phyloP scores from a whole-genome alignment of 2,888 invertebrate species.

The Cynaeus angustus region DNA sequence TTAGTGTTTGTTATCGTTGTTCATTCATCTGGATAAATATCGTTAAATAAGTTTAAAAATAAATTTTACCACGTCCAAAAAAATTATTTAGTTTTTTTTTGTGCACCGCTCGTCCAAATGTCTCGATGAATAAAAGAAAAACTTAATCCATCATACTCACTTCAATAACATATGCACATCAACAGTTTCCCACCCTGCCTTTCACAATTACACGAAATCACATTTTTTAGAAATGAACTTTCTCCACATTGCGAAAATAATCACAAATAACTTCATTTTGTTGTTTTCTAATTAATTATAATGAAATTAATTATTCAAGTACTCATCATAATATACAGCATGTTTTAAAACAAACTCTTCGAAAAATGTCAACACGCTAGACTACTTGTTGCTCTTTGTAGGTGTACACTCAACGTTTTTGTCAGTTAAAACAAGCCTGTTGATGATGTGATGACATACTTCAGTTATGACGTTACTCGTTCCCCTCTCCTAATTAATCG shows the following conservation, averaged over 20 bases:
- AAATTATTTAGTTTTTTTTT: too few relatives aligned
- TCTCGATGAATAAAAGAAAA: too few relatives aligned
- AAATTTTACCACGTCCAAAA: too few relatives aligned
- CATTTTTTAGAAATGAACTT: conserved; percentile 52
- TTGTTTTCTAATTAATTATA: too few relatives aligned
- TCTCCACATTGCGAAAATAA: conserved; percentile 52
- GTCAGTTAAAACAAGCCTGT: not conserved
- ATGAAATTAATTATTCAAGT: not conserved
- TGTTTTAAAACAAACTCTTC: not conserved
- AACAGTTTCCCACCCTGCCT: conserved; percentile 4
- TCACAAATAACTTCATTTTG: not conserved
- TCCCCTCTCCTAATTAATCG: conserved; percentile 3
- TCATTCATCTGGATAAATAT: too few relatives aligned
- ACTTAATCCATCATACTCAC: too few relatives aligned
- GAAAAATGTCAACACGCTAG: not conserved
- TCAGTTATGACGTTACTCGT: conserved; percentile 6
- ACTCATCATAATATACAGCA: too few relatives aligned
- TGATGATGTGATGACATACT: conserved; percentile 27
- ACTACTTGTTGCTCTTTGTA: not conserved
- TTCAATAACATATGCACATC: conserved; percentile 1
- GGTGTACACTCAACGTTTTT: not conserved
- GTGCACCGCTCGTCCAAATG: too few relatives aligned
- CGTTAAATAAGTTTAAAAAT: too few relatives aligned
- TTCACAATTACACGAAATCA: conserved; percentile 21
- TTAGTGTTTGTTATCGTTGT: too few relatives aligned